Evolutionary conservation across 1,140 invertebrate genomes (phyloP), one percentile per base, ranked within the genome.

Genomic region (Zaprionus kolodkinae): DNA sequence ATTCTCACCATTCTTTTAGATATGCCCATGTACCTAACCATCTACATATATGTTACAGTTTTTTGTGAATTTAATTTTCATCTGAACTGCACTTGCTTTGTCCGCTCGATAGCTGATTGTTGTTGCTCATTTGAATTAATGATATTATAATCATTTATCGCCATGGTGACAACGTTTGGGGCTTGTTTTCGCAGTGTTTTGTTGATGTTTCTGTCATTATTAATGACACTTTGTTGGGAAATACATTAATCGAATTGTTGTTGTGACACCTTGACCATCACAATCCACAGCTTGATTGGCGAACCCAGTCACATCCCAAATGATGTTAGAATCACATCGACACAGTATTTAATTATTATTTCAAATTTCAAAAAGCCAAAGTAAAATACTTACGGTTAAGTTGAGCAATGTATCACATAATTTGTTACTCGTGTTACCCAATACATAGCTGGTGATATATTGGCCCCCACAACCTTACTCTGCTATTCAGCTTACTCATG

Each of bases 111-210:
- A 56, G 38, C 63, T 78, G 48, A 76, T 15, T 81, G 36, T 57
- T 76, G n/a, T 68, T 25, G 57, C 67, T 72, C 54, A 64, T 79
- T 86, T 87, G 65, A 74, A 77, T 87, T 87, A 87, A 79, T 87
- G 79, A 77, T 61, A 77, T 77, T 87, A 72, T 77, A 76, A 82
- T 87, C 67, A 75, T 71, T 79, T 82, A 79, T 79, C 62, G 83
- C 55, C 45, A 82, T 86, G 63, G 76, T 82, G 79, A 87, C 83
- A 87, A 76, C 70, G 57, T 76, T 63, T 74, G 52, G 56, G 36
- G 63, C 50, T 59, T 38, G 65, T 82, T 55, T 48, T 45, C 61
- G 35, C 25, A 50, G 59, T 25, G 21, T 12, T 65, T 13, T 72
- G 21, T 65, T 45, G 36, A 52, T 64, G 52, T 43, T 63, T 17